A percentile compares a stretch with the other conserved stretches of the same genome.
phyloP scores from a whole-genome alignment of 2,888 invertebrate species.

The Adineta ricciae region DNA sequence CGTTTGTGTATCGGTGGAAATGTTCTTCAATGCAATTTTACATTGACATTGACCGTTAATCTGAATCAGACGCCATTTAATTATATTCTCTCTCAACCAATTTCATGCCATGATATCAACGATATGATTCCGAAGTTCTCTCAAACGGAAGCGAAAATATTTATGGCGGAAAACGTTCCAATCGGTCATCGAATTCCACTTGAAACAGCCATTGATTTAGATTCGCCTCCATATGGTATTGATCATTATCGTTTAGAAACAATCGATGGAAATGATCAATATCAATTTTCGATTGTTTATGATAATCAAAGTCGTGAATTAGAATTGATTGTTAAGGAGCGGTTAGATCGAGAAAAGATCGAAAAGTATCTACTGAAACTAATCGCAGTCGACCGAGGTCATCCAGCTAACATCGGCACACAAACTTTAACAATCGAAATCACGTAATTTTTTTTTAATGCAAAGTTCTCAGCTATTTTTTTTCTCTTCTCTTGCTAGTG shows the following conservation, averaged over 20 bases:
- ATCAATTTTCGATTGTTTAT: slow-evolving; percentile 11
- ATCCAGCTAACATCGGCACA: slow-evolving; percentile 30
- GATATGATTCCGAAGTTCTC: slow-evolving; percentile 6
- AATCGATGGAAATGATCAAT: neutral
- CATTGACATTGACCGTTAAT: neutral
- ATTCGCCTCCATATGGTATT: slow-evolving; percentile 1
- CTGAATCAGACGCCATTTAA: neutral
- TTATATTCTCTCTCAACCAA: neutral
- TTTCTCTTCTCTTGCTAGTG: neutral
- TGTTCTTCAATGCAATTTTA: slow-evolving; percentile 14
- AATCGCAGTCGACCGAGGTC: slow-evolving; percentile 77
- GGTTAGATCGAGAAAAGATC: slow-evolving; percentile 85
- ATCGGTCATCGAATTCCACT: slow-evolving; percentile 8
- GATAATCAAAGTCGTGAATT: slow-evolving; percentile 18
- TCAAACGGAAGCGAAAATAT: neutral
- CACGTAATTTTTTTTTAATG: neutral
- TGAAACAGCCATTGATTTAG: neutral
- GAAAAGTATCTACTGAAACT: slow-evolving; percentile 64
- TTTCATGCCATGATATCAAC: neutral
- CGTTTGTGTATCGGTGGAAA: slow-evolving; percentile 1
- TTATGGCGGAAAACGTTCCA: neutral
- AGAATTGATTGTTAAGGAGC: slow-evolving; percentile 53
- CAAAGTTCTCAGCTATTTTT: neutral
- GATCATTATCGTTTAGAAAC: neutral
- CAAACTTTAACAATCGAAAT: slow-evolving; percentile 31